Evolutionary conservation across 1,140 invertebrate species (phyloP).

Genomic region (Cylas formicarius): DNA sequence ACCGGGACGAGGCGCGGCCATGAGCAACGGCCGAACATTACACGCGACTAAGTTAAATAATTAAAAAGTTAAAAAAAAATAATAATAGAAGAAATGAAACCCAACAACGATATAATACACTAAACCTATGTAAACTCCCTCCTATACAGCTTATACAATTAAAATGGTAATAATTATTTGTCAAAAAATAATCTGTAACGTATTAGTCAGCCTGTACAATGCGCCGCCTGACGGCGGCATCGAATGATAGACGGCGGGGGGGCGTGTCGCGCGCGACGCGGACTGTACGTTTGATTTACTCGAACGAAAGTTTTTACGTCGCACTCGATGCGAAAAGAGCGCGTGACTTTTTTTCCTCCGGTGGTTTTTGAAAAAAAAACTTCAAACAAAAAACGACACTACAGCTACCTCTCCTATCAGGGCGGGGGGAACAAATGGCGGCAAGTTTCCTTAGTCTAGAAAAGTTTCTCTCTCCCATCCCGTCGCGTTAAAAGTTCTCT

Average conservation of each 20-base stretch:
- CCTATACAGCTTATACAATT: constrained; percentile 40
- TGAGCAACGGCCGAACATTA: constrained; percentile 33
- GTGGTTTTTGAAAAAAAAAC: background rate
- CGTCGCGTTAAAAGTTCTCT: too few relatives aligned
- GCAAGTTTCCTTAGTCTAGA: too few relatives aligned
- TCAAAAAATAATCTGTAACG: constrained; percentile 39
- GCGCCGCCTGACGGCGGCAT: constrained; percentile 15
- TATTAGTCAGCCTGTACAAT: constrained; percentile 38
- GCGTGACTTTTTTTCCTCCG: constrained; percentile 2
- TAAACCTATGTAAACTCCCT: constrained; percentile 36
- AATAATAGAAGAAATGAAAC: constrained; percentile 30
- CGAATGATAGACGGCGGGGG: constrained; percentile 16
- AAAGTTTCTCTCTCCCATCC: too few relatives aligned
- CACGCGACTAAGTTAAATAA: constrained; percentile 1
- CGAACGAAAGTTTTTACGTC: background rate
- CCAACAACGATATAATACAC: constrained; percentile 38
- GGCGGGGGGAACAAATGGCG: too few relatives aligned
- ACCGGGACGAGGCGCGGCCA: constrained; percentile 11
- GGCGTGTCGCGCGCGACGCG: constrained; percentile 6
- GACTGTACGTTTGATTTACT: constrained; percentile 10
- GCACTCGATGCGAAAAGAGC: background rate
- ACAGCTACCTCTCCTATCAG: too few relatives aligned
- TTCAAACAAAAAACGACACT: constrained; percentile 2
- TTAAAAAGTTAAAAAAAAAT: too few relatives aligned
- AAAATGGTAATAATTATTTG: constrained; percentile 41